Base-by-base conservation (phyloP, 2,113 vertebrate genomes). In the Murina feae region DNA sequence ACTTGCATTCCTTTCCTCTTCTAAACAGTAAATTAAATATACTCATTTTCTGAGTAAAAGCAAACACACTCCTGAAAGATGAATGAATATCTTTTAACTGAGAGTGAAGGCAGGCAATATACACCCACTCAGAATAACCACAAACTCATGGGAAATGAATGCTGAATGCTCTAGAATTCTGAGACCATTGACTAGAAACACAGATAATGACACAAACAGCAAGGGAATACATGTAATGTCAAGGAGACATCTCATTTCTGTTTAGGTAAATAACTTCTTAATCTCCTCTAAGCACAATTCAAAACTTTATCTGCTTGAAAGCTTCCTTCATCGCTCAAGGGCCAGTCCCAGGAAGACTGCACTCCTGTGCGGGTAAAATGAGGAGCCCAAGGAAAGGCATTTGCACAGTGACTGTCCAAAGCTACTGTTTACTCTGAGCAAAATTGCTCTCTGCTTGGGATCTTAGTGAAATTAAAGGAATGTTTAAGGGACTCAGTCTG, bases 1-100 rank as follows among this genome's bases (percentile, higher is more conserved):
- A 3, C 25, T 37, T 44, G 49, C 23, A 74, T 53, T 20, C 16
- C 7, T 63, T 85, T 80, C 44, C 37, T 92, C 76, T 91, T 49
- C 74, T 79, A 71, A 86, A 65, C 4, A 65, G 21, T 39, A 44
- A 51, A 74, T 82, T 82, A 76, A 79, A 93, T 44, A 32, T 7
- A n/a, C n/a, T 92, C 11, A 60, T 69, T 92, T 96, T 88, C 82
- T 88, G 47, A 91, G 39, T 25, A 55, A 76, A 91, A 92, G 69
- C 79, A 69, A 75, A 66, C 37, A 69, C 20, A 76, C 18, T 13
- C n/a, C 21, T 90, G 35, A 76, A 35, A 60, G 58, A 78, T 91
- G 66, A 96, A 20, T 42, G 53, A 95, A 17, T 42, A 18, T 66
- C 51, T 82, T 80, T 80, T n/a, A 39, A 42, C 13, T 37, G 86